phyloP scores from a whole-genome alignment of 2,797 vertebrate genomes.

The Chloroceryle inda region DNA sequence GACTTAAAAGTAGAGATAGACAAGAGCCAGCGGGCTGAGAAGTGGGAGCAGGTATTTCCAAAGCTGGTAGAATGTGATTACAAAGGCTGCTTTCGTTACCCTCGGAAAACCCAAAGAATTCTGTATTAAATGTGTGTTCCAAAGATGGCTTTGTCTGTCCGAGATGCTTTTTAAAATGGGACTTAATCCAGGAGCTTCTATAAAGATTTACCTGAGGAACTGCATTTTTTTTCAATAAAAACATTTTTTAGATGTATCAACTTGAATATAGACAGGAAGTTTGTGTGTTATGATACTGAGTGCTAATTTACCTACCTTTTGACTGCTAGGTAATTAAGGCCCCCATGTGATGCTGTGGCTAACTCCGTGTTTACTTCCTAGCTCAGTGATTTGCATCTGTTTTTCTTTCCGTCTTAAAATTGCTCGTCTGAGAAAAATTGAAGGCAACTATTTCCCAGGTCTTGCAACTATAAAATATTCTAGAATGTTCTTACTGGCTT shows the following conservation, averaged over 20 bases:
- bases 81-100: background rate
- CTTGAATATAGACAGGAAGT: background rate
- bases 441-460: background rate
- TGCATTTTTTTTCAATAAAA: background rate
- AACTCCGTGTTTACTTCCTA: background rate
- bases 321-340: background rate
- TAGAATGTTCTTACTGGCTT: background rate
- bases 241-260: background rate
- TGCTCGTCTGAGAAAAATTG: background rate
- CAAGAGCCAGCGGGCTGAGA: background rate
- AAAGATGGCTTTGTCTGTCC: background rate
- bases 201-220: background rate
- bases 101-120: background rate
- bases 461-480: background rate
- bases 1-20: background rate
- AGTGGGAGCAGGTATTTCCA: background rate
- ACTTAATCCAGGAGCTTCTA: background rate
- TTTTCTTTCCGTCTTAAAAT: background rate
- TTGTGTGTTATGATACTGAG: background rate
- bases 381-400: background rate
- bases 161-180: background rate
- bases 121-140: background rate
- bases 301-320: background rate
- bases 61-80: background rate
- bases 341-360: background rate